Percentiles rank a stretch among this genome's conserved stretches.
phyloP scores from a whole-genome alignment of 2,797 vertebrate species.

The Hipposideros larvatus region DNA sequence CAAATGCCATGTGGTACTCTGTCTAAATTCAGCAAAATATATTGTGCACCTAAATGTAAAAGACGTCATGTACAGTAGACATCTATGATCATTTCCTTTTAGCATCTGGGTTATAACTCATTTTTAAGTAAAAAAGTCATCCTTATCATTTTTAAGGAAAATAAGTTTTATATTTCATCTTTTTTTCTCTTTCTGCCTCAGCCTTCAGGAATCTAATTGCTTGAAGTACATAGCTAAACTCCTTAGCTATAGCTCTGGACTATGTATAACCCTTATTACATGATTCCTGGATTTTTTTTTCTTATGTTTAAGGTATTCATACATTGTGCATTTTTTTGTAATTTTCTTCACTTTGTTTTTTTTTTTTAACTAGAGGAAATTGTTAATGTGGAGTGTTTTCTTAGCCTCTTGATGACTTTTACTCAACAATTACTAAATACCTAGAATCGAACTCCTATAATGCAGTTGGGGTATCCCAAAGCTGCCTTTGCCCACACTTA shows the following conservation, averaged over 20 bases:
- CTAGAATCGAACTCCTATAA: neutral
- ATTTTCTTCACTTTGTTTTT: neutral
- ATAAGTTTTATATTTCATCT: neutral
- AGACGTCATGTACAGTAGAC: neutral
- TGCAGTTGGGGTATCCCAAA: neutral
- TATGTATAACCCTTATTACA: neutral
- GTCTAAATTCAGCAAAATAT: neutral
- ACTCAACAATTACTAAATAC: neutral
- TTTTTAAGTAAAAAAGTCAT: conserved; percentile 27
- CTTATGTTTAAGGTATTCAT: neutral
- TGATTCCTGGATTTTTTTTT: neutral
- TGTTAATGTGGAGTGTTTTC: neutral
- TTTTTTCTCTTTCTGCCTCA: neutral
- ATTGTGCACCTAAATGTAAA: neutral
- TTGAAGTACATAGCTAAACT: neutral
- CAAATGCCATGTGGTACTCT: neutral
- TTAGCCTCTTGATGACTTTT: neutral
- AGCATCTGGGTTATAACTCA: neutral
- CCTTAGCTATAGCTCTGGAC: neutral
- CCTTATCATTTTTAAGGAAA: conserved; percentile 48
- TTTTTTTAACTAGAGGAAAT: neutral
- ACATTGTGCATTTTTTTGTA: neutral
- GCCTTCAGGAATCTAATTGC: neutral
- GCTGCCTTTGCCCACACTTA: neutral
- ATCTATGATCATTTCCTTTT: neutral